Conservation (phyloP, 2,113 vertebrate species). For the Circaetus cinerascens region DNA sequence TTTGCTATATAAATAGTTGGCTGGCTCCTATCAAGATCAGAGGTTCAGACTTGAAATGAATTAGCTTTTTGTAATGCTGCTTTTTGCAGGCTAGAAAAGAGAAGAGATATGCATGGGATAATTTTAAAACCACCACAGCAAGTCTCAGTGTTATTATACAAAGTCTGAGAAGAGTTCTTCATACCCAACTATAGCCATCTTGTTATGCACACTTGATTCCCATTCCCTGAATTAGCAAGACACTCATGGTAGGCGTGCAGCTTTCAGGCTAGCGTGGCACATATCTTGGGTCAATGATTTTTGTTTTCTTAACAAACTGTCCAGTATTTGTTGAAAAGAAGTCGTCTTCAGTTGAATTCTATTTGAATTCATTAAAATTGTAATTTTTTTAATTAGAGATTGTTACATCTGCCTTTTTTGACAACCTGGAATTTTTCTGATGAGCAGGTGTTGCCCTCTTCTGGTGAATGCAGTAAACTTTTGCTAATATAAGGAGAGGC, state of each 20-base stretch:
- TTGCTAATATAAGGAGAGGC: background rate
- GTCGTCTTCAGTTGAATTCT: background rate
- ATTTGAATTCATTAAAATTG: background rate
- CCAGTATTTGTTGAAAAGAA: background rate
- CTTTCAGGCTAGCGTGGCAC: background rate
- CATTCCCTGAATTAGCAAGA: background rate
- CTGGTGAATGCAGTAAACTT: background rate
- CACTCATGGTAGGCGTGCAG: background rate
- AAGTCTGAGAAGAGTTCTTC: background rate
- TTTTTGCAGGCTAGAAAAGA: background rate
- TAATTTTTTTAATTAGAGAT: background rate
- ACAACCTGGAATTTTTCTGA: background rate
- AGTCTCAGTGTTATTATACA: background rate
- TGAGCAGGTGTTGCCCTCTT: constrained; percentile 31
- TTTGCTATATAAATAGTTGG: background rate
- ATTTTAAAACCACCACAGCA: background rate
- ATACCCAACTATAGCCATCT: background rate
- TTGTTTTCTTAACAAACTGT: background rate
- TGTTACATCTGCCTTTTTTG: background rate
- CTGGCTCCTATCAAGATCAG: background rate
- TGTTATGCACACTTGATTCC: background rate
- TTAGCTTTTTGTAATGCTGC: background rate
- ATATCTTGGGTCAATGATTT: background rate
- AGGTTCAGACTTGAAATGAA: background rate
- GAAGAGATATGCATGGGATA: background rate